phyloP scores from a whole-genome alignment of 2,113 vertebrate species.

The Atherinomorus stipes region DNA sequence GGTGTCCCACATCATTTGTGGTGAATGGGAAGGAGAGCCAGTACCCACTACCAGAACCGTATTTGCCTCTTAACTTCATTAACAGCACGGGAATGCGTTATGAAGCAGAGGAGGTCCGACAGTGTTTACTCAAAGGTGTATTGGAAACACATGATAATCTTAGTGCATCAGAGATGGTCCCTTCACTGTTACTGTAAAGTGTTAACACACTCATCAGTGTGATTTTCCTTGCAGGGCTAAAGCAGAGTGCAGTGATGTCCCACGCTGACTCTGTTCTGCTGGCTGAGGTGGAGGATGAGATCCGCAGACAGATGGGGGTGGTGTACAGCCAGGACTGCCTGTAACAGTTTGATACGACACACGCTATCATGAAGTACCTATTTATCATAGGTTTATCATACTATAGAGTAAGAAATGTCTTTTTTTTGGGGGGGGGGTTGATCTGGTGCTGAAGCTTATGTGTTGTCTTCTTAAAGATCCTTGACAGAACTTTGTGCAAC shows the following conservation, averaged over 20 bases:
- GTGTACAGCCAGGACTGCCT: constrained; percentile 81
- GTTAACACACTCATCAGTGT: neutral
- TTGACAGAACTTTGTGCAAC: constrained; percentile 1
- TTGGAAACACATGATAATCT: constrained; percentile 10
- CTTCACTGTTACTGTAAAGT: no score
- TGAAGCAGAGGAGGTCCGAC: constrained; percentile 87
- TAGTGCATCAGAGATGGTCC: neutral
- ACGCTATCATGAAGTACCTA: neutral
- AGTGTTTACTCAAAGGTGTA: constrained; percentile 87
- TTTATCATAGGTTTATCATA: no score
- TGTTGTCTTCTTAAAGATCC: no score
- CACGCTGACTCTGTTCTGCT: constrained; percentile 85
- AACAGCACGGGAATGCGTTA: constrained; percentile 85
- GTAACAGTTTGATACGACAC: constrained; percentile 31
- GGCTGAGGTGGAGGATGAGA: constrained; percentile 86
- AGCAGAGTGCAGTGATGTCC: constrained; percentile 86
- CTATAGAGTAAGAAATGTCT: no score
- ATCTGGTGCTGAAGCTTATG: no score
- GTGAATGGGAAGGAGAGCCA: constrained; percentile 79
- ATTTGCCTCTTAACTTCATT: constrained; percentile 79
- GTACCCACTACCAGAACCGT: constrained; percentile 81
- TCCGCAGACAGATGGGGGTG: constrained; percentile 83
- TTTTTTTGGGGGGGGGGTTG: no score
- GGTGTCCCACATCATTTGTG: constrained; percentile 83
- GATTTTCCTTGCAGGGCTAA: constrained; percentile 79